phyloP scores from a whole-genome alignment of 2,113 vertebrate species.

The Nesospiza acunhae region DNA sequence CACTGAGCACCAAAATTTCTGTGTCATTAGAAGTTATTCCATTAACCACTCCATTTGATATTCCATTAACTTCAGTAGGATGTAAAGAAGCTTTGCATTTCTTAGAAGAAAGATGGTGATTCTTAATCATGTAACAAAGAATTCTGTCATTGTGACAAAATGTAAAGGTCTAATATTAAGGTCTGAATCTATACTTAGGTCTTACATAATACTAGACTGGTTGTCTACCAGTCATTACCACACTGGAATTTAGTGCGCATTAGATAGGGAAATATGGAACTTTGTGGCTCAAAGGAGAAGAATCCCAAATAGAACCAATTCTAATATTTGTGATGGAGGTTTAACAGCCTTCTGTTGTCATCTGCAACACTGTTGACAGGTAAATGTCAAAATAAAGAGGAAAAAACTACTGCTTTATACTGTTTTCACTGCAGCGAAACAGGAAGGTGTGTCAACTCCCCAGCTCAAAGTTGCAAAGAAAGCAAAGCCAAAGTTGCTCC shows the following conservation, averaged over 20 bases:
- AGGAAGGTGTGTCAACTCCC: background rate
- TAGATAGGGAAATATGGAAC: background rate
- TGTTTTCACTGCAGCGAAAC: background rate
- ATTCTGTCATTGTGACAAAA: background rate
- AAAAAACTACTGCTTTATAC: background rate
- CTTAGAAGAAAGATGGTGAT: background rate
- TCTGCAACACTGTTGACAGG: background rate
- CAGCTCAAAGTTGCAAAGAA: background rate
- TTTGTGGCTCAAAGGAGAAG: background rate
- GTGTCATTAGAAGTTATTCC: background rate
- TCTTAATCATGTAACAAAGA: background rate
- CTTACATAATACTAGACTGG: background rate
- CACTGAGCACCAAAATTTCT: background rate
- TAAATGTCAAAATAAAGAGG: background rate
- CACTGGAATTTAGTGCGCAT: background rate
- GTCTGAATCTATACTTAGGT: background rate
- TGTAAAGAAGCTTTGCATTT: background rate
- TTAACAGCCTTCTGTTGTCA: background rate
- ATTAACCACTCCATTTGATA: background rate
- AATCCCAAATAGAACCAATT: background rate
- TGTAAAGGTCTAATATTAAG: background rate
- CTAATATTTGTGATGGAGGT: background rate
- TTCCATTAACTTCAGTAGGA: background rate
- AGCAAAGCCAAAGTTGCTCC: background rate
- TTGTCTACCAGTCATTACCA: background rate